Evolutionary conservation across 2,888 invertebrate genomes (phyloP).

Genomic region (Perdita meconis): DNA sequence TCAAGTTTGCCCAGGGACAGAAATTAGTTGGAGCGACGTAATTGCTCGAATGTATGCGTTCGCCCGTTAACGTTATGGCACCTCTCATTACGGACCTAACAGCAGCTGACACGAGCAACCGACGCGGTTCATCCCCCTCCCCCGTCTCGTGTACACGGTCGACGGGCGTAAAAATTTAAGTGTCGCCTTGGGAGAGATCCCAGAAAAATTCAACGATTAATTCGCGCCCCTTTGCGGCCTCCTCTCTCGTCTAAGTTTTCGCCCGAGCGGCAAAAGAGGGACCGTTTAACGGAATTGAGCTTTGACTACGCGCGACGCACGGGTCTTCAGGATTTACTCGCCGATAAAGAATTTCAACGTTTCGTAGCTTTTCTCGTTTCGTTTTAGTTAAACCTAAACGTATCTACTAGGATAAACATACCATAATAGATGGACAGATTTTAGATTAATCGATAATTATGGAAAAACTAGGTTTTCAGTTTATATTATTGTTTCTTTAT

Average conservation of each 20-base stretch:
- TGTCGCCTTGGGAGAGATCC: constrained; percentile 45
- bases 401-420: too few relatives aligned
- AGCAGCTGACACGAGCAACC: constrained; percentile 64
- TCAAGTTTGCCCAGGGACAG: constrained; percentile 71
- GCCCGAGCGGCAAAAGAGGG: not conserved
- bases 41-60: constrained; percentile 73
- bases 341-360: too few relatives aligned
- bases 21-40: constrained; percentile 73
- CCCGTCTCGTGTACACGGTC: constrained; percentile 40
- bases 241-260: not conserved
- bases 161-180: constrained; percentile 50
- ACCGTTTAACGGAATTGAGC: not conserved
- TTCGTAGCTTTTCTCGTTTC: too few relatives aligned
- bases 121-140: constrained; percentile 41
- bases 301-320: not conserved
- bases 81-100: constrained; percentile 70
- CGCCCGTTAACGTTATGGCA: constrained; percentile 72
- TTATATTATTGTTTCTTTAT: too few relatives aligned
- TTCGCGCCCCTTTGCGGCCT: not conserved
- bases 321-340: too few relatives aligned
- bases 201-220: constrained; percentile 48
- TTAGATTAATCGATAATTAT: too few relatives aligned
- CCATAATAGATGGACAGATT: too few relatives aligned
- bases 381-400: too few relatives aligned
- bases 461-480: too few relatives aligned